Evolutionary conservation across 1,140 invertebrate genomes (phyloP).

Genomic region (Meloidogyne floridensis): DNA sequence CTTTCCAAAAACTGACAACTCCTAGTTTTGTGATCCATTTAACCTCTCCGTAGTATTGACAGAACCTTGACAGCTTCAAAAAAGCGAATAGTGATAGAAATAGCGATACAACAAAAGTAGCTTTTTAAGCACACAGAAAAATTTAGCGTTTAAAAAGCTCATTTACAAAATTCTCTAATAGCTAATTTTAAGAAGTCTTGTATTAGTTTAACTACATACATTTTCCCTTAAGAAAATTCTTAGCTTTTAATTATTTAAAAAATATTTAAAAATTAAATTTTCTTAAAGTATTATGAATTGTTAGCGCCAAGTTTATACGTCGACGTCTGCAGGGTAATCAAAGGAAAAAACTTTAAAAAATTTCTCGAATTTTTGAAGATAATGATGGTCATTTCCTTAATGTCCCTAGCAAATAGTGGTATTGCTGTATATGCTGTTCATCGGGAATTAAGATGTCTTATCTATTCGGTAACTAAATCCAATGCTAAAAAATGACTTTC

Average conservation of each 20-base stretch:
- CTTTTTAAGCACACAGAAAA: no score
- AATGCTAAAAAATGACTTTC: not conserved
- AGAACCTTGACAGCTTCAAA: no score
- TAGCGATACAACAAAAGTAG: no score
- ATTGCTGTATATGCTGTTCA: constrained; percentile 56
- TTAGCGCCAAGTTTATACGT: constrained; percentile 62
- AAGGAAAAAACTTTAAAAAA: constrained; percentile 23
- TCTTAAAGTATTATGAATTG: constrained; percentile 58
- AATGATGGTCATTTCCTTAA: constrained; percentile 58
- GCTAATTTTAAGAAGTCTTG: no score
- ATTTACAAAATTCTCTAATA: no score
- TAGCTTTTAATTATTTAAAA: not conserved
- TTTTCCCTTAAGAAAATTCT: no score
- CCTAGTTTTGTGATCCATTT: no score
- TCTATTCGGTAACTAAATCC: constrained; percentile 56
- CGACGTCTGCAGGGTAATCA: constrained; percentile 46
- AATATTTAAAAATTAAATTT: not conserved
- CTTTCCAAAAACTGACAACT: no score
- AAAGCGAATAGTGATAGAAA: no score
- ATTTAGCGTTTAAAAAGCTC: no score
- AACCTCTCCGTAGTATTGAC: no score
- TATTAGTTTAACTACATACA: no score
- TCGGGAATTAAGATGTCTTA: constrained; percentile 59
- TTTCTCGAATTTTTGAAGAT: constrained; percentile 58
- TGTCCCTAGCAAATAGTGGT: constrained; percentile 54